A percentile compares a stretch with the other conserved stretches of the same genome.
phyloP scores from a whole-genome alignment of 1,140 invertebrate species.

The Drosophila leontia region DNA sequence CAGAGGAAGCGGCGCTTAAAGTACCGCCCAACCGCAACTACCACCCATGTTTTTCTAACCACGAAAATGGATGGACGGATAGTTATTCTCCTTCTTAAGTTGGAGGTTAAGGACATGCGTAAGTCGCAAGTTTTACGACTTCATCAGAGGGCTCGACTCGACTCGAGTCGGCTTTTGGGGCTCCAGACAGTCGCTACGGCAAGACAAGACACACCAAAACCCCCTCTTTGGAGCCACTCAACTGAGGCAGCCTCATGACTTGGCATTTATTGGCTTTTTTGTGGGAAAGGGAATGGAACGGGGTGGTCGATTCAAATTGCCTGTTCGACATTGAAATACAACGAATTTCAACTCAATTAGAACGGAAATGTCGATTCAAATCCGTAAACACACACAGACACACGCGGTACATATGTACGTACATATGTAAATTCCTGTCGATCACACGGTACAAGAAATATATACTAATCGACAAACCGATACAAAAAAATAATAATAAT shows the following conservation, averaged over 20 bases:
- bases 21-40: conserved; percentile 24
- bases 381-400: conserved; percentile 21
- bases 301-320: conserved; percentile 13
- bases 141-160: conserved; percentile 59
- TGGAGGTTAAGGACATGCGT: conserved; percentile 45
- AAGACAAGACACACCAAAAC: background rate
- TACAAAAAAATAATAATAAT: background rate
- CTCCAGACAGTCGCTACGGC: conserved; percentile 48
- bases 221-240: conserved; percentile 22
- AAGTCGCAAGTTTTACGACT: conserved; percentile 68
- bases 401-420: background rate
- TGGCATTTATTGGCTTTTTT: conserved; percentile 28
- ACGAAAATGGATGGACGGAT: background rate
- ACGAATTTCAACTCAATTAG: conserved; percentile 39
- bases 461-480: conserved; percentile 11
- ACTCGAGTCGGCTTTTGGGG: conserved; percentile 15
- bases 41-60: conserved; percentile 13
- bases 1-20: conserved; percentile 14
- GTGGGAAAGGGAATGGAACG: background rate
- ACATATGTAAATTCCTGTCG: conserved; percentile 27
- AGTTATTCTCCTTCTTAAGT: conserved; percentile 33
- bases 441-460: conserved; percentile 21
- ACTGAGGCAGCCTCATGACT: conserved; percentile 29
- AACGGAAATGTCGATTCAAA: conserved; percentile 44
- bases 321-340: conserved; percentile 24